Evolutionary conservation across 2,797 vertebrate species (phyloP).

Genomic region (Alauda arvensis): DNA sequence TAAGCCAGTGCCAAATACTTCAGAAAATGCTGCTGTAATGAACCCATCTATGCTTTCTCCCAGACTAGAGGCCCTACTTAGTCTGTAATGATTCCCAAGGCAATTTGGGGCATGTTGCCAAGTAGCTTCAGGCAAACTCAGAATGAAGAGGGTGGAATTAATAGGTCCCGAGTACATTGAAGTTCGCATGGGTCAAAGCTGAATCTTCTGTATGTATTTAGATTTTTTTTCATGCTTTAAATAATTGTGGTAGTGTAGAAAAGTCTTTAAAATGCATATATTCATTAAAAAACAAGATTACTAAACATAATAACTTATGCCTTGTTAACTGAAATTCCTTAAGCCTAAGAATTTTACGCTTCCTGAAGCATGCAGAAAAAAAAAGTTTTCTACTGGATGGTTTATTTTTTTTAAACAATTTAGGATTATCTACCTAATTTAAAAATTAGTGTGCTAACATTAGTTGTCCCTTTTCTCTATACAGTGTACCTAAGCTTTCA

Average conservation of each 20-base stretch:
- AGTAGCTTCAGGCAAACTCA: conserved; percentile 18
- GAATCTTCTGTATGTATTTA: neutral
- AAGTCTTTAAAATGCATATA: neutral
- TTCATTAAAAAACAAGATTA: neutral
- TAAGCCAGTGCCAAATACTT: neutral
- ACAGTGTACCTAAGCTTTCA: neutral
- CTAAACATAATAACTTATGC: neutral
- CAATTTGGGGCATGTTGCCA: conserved; percentile 7
- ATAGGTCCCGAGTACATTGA: neutral
- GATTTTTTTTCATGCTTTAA: neutral
- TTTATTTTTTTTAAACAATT: neutral
- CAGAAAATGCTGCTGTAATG: conserved; percentile 23
- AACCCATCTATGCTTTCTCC: neutral
- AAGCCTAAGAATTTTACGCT: neutral
- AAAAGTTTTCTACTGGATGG: neutral
- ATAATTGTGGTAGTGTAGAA: neutral
- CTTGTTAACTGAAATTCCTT: neutral
- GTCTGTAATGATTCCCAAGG: conserved; percentile 21
- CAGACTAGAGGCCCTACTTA: conserved; percentile 20
- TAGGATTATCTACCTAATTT: neutral
- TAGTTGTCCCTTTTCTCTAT: neutral
- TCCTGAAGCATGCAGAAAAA: neutral
- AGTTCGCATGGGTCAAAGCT: neutral
- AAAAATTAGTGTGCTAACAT: neutral
- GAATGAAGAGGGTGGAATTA: conserved; percentile 15